These are phyloP conservation scores for Pyxicephalus adspersus DNA, from an alignment of 2,113 vertebrate species.

Conservation along the genomic window DNA sequence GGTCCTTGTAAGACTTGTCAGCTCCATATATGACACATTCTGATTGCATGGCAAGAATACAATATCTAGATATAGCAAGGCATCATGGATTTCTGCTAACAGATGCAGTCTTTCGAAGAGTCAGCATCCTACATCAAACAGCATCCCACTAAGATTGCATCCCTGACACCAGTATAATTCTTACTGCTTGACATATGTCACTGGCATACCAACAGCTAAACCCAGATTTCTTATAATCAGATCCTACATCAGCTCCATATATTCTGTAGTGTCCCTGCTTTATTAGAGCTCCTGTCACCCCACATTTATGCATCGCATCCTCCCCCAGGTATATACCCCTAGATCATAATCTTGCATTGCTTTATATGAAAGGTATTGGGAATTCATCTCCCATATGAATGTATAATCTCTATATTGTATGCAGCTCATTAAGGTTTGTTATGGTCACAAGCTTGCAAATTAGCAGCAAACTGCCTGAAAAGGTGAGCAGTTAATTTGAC, in stretches of 20 bases:
- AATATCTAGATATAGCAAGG: too few relatives aligned
- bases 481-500: neutral
- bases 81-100: neutral
- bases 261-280: too few relatives aligned
- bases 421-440: neutral
- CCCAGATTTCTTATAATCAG: neutral
- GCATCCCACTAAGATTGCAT: neutral
- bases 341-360: neutral
- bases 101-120: constrained; percentile 16
- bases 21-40: too few relatives aligned
- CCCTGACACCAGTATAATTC: constrained; percentile 9
- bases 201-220: neutral
- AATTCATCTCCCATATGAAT: neutral
- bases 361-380: neutral
- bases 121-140: constrained; percentile 32
- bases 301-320: neutral
- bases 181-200: constrained; percentile 13
- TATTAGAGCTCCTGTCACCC: neutral
- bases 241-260: neutral
- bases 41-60: too few relatives aligned
- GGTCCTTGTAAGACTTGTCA: neutral
- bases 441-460: neutral
- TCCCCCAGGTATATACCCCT: neutral
- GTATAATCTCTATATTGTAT: neutral
- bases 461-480: neutral